Evolutionary conservation across 2,888 invertebrate species (phyloP), one percentile per base, ranked within the genome.

Genomic region (Noctua janthe): DNA sequence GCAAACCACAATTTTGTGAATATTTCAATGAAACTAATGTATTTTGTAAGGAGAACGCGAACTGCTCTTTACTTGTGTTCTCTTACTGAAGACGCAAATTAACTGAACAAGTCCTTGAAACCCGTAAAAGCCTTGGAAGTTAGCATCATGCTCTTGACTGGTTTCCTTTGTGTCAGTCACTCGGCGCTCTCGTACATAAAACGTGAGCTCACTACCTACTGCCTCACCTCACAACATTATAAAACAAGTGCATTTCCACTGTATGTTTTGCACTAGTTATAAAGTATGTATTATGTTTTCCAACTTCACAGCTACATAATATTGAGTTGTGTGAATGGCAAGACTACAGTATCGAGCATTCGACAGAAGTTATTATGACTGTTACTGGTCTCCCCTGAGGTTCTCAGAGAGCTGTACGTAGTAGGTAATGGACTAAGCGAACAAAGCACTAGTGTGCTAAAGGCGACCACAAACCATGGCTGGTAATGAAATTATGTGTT

Each of bases 361-460:
- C 87, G 84, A 90, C 90, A 90, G 87, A 92, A 93, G 91, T 92
- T 92, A 93, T 92, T 93, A 92, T 91, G 91, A 90, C 91, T 92
- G 89, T 90, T 89, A 91, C 91, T 90, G 87, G 90, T 87, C 87
- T 90, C 92, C 90, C 92, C 71, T 85, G 91, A 90, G 92, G 90
- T 90, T 90, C 87, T 88, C 87, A 84, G 83, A 86, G 84, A 86
- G 86, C 84, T 91, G 91, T 91, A 91, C 91, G 91, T 90, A 88
- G 89, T 88, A 89, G 89, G 90, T 92, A 92, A 91, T 91, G 90
- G 89, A 89, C 88, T 85, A 87, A 87, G 83, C 74, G 85, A 88
- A 90, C 87, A 88, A 89, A 88, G 89, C 84, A 78, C 88, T 89
- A 76, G 86, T 83, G 79, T 80, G 80, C 84, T 84, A 76, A 88